These are phyloP conservation scores for Sphaerophoria taeniata DNA, from an alignment of 2,888 invertebrate species.

Conservation along the genomic window DNA sequence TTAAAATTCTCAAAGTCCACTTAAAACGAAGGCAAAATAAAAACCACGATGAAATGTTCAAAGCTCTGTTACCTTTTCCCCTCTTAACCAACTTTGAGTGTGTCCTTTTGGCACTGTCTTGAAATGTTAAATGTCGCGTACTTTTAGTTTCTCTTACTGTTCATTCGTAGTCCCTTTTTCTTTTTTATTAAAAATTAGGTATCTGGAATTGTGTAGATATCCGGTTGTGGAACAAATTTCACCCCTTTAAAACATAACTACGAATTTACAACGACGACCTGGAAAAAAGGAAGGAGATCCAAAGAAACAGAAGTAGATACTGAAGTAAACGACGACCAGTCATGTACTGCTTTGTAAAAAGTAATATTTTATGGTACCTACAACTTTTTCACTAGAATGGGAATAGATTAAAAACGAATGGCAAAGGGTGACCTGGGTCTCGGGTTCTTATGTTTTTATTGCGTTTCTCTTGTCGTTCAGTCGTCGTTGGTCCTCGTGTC, in stretches of 20 bases:
- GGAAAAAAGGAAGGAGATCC: background rate
- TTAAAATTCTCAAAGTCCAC: constrained; percentile 13
- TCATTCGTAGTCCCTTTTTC: background rate
- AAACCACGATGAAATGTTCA: constrained; percentile 8
- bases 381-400: constrained; percentile 29
- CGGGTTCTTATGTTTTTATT: constrained; percentile 4
- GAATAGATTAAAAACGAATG: constrained; percentile 53
- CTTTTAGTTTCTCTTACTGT: background rate
- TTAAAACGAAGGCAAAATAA: background rate
- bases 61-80: background rate
- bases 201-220: constrained; percentile 17
- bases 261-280: constrained; percentile 11
- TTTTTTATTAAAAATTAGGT: constrained; percentile 1
- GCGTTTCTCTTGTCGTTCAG: constrained; percentile 4
- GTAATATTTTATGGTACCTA: constrained; percentile 46
- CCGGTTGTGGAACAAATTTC: constrained; percentile 20
- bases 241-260: constrained; percentile 2
- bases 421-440: constrained; percentile 29
- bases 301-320: background rate
- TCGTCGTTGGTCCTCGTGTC: too few species aligned
- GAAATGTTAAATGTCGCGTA: constrained; percentile 8
- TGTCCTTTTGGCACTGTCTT: constrained; percentile 10
- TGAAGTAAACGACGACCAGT: background rate
- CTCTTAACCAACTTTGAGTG: background rate
- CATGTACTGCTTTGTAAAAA: constrained; percentile 27